Percentiles rank a stretch among this genome's conserved stretches.
Conservation (phyloP, 2,888 invertebrate genomes). For the Hecatera dysodea region DNA sequence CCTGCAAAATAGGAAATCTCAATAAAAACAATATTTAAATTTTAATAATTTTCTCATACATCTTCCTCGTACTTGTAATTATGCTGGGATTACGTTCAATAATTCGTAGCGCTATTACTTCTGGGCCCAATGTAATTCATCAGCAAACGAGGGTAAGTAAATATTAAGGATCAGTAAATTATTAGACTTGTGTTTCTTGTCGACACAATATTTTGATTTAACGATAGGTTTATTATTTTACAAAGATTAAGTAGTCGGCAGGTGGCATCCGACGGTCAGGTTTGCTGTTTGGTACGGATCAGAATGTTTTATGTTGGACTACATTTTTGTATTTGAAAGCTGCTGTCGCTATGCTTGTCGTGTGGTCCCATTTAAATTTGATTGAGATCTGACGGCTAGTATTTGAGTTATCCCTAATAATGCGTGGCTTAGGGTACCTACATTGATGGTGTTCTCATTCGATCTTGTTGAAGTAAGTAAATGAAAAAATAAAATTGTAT, state of each 20-base stretch:
- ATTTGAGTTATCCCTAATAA: too few species aligned
- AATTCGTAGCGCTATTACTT: constrained; percentile 66
- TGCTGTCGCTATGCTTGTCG: too few species aligned
- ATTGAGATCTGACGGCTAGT: too few species aligned
- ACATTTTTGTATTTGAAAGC: too few species aligned
- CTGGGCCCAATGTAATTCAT: constrained; percentile 69
- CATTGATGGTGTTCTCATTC: too few species aligned
- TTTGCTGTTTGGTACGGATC: not conserved
- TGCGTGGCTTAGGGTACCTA: too few species aligned
- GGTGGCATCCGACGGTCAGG: not conserved
- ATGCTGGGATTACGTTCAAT: constrained; percentile 79
- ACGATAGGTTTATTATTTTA: not conserved
- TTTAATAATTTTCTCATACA: not conserved
- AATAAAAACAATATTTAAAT: constrained; percentile 1
- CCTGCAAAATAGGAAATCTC: not conserved
- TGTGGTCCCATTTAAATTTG: too few species aligned
- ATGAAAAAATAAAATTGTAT: too few species aligned
- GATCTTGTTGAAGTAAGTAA: too few species aligned
- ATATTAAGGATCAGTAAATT: not conserved
- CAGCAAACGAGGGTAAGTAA: constrained; percentile 82
- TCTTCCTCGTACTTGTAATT: not conserved
- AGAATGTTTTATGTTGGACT: not conserved
- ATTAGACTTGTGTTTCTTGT: not conserved
- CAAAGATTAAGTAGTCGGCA: not conserved
- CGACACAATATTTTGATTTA: not conserved